Evolutionary conservation across 2,888 invertebrate species (phyloP), one percentile per base, ranked within the genome.

Genomic region (Mellilla xanthometata): DNA sequence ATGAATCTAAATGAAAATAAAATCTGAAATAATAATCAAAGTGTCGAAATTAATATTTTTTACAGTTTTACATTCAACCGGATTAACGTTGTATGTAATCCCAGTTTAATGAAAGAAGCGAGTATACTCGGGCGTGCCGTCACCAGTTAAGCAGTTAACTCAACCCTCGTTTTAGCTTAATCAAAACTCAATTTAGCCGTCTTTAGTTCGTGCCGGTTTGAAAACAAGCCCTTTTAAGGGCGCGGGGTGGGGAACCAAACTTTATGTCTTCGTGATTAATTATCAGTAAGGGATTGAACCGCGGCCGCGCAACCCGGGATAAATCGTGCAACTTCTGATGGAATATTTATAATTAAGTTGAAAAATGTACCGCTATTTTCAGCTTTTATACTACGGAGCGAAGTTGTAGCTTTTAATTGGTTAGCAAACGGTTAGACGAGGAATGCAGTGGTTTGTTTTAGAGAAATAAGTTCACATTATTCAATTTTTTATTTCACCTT

Each of bases 111-210:
- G 60, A 62, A 62, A 52, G 52, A 46, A 49, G 57, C 58, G 55
- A 62, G 56, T 61, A 54, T 49, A 48, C 42, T 52, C 27, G 48
- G 52, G 65, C 64, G 65, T 70, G 69, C 62, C 65, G 63, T 60
- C 65, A 47, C 56, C 68, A 63, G 65, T 68, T 69, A 66, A 64
- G 50, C 55, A 56, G 52, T 58, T 52, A 49, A 46, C 38, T 38
- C 38, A 12, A 49, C 47, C 58, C 53, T 58, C 54, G 46, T 51
- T 62, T 61, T 50, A 58, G 65, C 70, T 69, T 69, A 69, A 77
- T 76, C 73, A 77, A 72, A 79, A 75, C 74, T 68, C 72, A 68
- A 77, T 79, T 78, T 68, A 60, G 61, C 56, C 63, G 64, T 68
- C 68, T 73, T 75, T 72, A 69, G 69, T 68, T 65, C 51, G 62